Percentiles rank a stretch among this genome's conserved stretches.
These are phyloP conservation scores for Venusia cambrica DNA, from an alignment of 2,888 invertebrate species.

Conservation along the genomic window DNA sequence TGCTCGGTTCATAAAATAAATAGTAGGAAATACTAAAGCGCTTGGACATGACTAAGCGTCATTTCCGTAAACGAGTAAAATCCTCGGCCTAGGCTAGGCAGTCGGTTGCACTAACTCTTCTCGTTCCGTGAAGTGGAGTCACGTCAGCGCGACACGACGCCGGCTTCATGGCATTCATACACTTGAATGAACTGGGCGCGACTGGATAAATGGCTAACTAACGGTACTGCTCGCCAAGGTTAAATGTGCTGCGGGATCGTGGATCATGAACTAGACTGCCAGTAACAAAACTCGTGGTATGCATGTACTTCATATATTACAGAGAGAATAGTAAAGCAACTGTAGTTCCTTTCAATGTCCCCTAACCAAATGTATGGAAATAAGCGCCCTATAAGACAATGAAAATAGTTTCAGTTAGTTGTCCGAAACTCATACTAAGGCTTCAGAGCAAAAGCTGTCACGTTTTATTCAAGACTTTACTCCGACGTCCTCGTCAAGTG, in stretches of 20 bases:
- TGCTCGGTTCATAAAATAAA: slow-evolving; percentile 21
- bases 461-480: slow-evolving; percentile 10
- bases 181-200: slow-evolving; percentile 33
- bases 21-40: slow-evolving; percentile 27
- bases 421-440: too few relatives aligned
- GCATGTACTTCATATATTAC: slow-evolving; percentile 6
- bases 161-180: slow-evolving; percentile 29
- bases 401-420: too few relatives aligned
- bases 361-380: too few relatives aligned
- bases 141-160: slow-evolving; percentile 26
- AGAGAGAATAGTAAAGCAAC: too few relatives aligned
- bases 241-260: slow-evolving; percentile 23
- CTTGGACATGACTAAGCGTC: slow-evolving; percentile 30
- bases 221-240: slow-evolving; percentile 30
- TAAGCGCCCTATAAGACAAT: too few relatives aligned
- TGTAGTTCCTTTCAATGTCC: too few relatives aligned
- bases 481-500: slow-evolving; percentile 14
- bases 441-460: slow-evolving; percentile 2
- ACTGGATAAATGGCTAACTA: slow-evolving; percentile 28
- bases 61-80: slow-evolving; percentile 36
- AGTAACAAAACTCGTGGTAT: slow-evolving; percentile 13
- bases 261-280: slow-evolving; percentile 14
- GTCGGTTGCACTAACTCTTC: slow-evolving; percentile 14
- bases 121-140: slow-evolving; percentile 31
- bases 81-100: slow-evolving; percentile 21